Evolutionary conservation across 2,113 vertebrate species (phyloP).

Genomic region (Petaurus breviceps): DNA sequence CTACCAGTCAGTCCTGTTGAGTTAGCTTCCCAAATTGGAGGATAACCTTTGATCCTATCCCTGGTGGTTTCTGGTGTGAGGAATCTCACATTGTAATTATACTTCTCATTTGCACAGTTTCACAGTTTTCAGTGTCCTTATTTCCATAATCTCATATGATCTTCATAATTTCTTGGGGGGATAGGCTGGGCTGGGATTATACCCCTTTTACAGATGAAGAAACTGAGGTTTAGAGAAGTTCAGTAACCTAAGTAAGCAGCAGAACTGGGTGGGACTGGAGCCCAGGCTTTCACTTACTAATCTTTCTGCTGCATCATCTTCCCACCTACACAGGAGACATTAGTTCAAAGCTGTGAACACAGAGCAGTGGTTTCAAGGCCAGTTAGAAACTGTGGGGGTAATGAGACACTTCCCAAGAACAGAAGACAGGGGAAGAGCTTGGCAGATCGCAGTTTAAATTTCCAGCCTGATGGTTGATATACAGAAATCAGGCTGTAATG

Average conservation of each 20-base stretch:
- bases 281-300: neutral
- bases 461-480: neutral
- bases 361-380: neutral
- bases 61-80: neutral
- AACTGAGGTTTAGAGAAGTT: constrained; percentile 8
- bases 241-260: neutral
- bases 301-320: neutral
- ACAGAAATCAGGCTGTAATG: neutral
- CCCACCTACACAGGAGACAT: neutral
- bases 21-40: neutral
- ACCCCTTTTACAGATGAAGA: constrained; percentile 10
- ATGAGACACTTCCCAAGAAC: neutral
- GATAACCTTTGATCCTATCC: constrained; percentile 29
- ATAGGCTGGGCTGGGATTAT: neutral
- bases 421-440: neutral
- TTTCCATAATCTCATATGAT: neutral
- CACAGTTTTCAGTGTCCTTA: neutral
- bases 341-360: neutral
- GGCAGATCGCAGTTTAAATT: neutral
- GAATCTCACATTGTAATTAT: neutral
- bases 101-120: neutral
- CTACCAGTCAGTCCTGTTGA: neutral
- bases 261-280: neutral
- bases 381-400: neutral
- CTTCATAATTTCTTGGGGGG: neutral